These are phyloP conservation scores for Chirona hameri DNA, from an alignment of 2,888 invertebrate genomes.

Conservation along the genomic window DNA sequence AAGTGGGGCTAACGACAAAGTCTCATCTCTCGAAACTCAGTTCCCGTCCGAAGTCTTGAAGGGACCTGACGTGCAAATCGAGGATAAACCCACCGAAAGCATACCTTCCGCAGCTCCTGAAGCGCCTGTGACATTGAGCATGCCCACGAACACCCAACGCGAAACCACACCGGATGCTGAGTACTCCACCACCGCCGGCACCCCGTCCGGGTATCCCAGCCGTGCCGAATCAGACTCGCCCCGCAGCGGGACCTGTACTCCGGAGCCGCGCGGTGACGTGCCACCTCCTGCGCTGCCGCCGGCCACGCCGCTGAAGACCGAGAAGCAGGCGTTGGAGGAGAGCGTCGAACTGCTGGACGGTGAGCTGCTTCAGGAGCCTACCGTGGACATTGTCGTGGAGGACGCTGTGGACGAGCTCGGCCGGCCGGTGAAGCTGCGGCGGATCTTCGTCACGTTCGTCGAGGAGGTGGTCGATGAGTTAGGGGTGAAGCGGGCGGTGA, in stretches of 20 bases:
- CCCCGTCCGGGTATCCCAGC: too few relatives aligned
- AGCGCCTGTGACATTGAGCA: too few relatives aligned
- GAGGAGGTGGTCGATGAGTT: neutral
- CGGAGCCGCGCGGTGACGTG: neutral
- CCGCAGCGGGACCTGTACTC: neutral
- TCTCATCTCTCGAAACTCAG: too few relatives aligned
- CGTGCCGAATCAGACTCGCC: too few relatives aligned
- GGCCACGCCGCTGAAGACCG: constrained; percentile 1
- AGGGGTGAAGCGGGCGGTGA: neutral
- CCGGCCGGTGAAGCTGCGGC: neutral
- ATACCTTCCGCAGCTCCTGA: too few relatives aligned
- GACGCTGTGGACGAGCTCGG: neutral
- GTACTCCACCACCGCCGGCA: too few relatives aligned
- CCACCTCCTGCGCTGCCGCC: neutral
- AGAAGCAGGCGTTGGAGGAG: neutral
- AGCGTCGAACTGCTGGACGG: constrained; percentile 3
- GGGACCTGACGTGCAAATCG: too few relatives aligned
- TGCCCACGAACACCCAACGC: too few relatives aligned
- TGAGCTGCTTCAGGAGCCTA: neutral
- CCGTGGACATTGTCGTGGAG: neutral
- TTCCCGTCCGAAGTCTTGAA: too few relatives aligned
- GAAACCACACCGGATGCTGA: too few relatives aligned
- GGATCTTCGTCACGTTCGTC: neutral
- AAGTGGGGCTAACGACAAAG: too few relatives aligned
- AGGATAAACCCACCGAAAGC: too few relatives aligned